Percentiles rank a stretch among this genome's conserved stretches.
Evolutionary conservation across 2,113 vertebrate species (phyloP).

Genomic region (Sphaerodactylus townsendi): DNA sequence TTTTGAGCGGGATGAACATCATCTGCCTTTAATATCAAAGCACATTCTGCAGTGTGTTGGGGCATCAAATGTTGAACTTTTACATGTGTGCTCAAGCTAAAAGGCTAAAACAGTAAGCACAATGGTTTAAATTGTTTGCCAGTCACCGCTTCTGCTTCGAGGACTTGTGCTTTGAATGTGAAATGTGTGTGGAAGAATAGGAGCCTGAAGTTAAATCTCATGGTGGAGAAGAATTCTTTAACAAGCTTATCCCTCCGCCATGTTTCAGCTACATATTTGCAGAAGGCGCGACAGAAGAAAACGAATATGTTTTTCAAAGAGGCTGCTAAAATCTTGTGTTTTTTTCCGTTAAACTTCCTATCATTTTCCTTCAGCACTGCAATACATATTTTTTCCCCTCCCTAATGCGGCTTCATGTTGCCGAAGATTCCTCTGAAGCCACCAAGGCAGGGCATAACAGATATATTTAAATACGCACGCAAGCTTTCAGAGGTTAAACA

Average conservation of each 20-base stretch:
- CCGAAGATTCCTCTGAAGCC: conserved; percentile 40
- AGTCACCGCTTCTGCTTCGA: neutral
- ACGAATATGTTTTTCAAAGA: neutral
- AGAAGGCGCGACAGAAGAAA: neutral
- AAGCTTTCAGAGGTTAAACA: conserved; percentile 67
- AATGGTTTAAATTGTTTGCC: neutral
- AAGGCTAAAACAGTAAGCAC: too few relatives aligned
- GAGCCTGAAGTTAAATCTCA: conserved; percentile 14
- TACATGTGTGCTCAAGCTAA: neutral
- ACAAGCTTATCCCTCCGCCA: neutral
- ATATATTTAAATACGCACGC: conserved; percentile 55
- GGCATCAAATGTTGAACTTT: neutral
- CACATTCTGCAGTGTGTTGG: neutral
- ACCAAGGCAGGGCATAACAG: conserved; percentile 39
- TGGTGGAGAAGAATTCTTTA: neutral
- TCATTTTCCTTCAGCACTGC: neutral
- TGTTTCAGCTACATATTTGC: neutral
- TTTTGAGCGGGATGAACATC: neutral
- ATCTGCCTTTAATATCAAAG: neutral
- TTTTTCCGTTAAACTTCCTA: conserved; percentile 25
- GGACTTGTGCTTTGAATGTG: conserved; percentile 11
- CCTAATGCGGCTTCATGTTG: conserved; percentile 42
- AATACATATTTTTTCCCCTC: conserved; percentile 8
- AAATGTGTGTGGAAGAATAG: neutral
- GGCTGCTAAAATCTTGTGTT: conserved; percentile 4